Conservation (phyloP, 1,140 invertebrate species). For the Drosophila biarmipes region DNA sequence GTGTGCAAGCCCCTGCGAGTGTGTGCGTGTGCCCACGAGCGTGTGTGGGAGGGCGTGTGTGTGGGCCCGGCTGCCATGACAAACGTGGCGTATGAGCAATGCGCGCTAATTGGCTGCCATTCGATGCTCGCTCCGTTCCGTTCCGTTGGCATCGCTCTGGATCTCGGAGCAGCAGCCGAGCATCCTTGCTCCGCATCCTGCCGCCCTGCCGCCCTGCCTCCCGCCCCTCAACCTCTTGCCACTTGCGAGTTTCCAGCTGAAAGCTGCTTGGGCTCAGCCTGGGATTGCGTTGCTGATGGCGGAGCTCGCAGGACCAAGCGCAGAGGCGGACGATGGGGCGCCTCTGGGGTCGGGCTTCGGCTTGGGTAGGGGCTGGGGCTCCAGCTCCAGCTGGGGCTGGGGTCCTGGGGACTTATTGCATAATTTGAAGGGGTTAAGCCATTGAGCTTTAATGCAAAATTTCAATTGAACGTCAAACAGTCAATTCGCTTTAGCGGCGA, state of each 20-base stretch:
- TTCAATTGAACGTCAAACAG: slow-evolving; percentile 83
- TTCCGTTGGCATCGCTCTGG: slow-evolving; percentile 50
- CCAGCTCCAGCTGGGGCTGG: background rate
- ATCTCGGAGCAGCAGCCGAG: slow-evolving; percentile 33
- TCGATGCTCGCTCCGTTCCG: slow-evolving; percentile 56
- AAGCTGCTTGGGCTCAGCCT: slow-evolving; percentile 59
- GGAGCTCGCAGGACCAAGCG: slow-evolving; percentile 14
- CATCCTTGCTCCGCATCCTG: slow-evolving; percentile 24
- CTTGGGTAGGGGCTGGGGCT: background rate
- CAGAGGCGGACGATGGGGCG: background rate
- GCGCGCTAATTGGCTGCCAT: slow-evolving; percentile 80
- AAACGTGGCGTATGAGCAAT: slow-evolving; percentile 82
- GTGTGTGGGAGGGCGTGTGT: slow-evolving; percentile 9
- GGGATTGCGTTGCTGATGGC: slow-evolving; percentile 30
- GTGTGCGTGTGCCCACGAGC: slow-evolving; percentile 13
- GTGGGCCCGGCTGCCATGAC: slow-evolving; percentile 63
- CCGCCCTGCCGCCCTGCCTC: background rate
- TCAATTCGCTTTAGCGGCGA: slow-evolving; percentile 81
- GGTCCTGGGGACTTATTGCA: slow-evolving; percentile 61
- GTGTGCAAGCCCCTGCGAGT: slow-evolving; percentile 17
- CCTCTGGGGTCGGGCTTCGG: background rate
- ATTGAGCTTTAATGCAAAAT: slow-evolving; percentile 83
- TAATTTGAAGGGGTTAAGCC: slow-evolving; percentile 82
- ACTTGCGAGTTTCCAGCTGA: slow-evolving; percentile 36
- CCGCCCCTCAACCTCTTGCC: slow-evolving; percentile 28